These are phyloP conservation scores for Philhelius pedissequus DNA, from an alignment of 2,888 invertebrate genomes.

Conservation along the genomic window DNA sequence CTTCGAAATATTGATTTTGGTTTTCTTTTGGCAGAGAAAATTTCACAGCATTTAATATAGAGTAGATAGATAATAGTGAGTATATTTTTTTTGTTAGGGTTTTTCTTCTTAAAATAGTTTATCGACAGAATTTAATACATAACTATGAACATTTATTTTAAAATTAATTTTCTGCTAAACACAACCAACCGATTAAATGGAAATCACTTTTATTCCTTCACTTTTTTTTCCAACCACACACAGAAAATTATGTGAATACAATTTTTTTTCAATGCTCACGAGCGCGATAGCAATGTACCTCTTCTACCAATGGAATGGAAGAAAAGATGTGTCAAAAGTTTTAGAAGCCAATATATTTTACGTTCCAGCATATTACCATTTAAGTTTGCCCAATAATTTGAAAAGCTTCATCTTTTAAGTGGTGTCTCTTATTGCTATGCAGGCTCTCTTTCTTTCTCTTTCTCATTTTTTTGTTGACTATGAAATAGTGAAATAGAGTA, in stretches of 20 bases:
- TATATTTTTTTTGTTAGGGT: neutral
- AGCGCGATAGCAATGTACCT: slow-evolving; percentile 54
- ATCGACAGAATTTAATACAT: neutral
- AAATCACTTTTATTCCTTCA: neutral
- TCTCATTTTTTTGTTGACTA: neutral
- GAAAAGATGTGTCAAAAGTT: slow-evolving; percentile 26
- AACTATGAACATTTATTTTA: neutral
- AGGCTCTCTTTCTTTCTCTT: neutral
- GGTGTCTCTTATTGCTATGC: neutral
- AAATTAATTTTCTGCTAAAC: neutral
- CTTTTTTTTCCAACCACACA: slow-evolving; percentile 28
- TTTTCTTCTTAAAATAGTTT: neutral
- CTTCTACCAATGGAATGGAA: slow-evolving; percentile 40
- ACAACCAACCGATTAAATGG: slow-evolving; percentile 8
- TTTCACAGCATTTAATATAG: slow-evolving; percentile 23
- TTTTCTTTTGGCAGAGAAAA: slow-evolving; percentile 29
- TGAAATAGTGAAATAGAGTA: neutral
- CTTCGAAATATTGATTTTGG: slow-evolving; percentile 62
- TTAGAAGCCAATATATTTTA: neutral
- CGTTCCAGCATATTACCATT: slow-evolving; percentile 33
- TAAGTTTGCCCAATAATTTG: neutral
- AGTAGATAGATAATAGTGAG: neutral
- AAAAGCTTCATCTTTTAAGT: slow-evolving; percentile 14
- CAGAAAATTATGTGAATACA: slow-evolving; percentile 55
- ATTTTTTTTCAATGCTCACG: slow-evolving; percentile 46